Percentiles rank a stretch among this genome's conserved stretches.
These are phyloP conservation scores for Esperia sulphurella DNA, from an alignment of 2,888 invertebrate species.

Conservation along the genomic window DNA sequence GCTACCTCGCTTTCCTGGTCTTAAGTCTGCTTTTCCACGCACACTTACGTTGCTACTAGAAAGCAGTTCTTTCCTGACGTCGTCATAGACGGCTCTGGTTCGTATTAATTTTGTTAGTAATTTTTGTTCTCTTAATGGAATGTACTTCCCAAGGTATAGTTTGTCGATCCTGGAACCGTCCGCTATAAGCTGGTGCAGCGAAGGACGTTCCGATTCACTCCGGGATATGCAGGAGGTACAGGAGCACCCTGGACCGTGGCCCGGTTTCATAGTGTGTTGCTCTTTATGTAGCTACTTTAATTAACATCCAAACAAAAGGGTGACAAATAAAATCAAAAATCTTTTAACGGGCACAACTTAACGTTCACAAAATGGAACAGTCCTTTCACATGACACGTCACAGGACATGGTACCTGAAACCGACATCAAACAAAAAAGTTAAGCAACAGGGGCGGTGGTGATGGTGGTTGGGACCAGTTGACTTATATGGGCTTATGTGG, in stretches of 20 bases:
- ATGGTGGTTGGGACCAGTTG: no score
- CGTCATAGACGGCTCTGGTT: constrained; percentile 51
- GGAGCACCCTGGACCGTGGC: constrained; percentile 30
- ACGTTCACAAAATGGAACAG: constrained; percentile 18
- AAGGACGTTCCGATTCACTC: constrained; percentile 34
- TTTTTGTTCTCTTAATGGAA: constrained; percentile 44
- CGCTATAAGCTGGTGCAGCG: constrained; percentile 26
- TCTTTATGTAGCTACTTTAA: constrained; percentile 18
- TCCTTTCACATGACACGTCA: constrained; percentile 20
- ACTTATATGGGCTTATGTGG: no score
- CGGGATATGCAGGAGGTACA: constrained; percentile 39
- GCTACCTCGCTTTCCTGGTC: constrained; percentile 14
- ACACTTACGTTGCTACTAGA: constrained; percentile 33
- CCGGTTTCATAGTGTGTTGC: constrained; percentile 35
- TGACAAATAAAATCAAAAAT: constrained; percentile 9
- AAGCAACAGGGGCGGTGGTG: no score
- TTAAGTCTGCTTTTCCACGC: constrained; percentile 26
- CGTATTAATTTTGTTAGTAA: constrained; percentile 42
- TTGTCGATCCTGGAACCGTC: constrained; percentile 38
- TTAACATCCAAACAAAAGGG: constrained; percentile 17
- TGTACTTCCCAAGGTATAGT: constrained; percentile 38
- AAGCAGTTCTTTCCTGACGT: constrained; percentile 39
- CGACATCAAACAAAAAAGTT: no score
- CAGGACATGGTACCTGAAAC: constrained; percentile 16
- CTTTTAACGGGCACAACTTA: constrained; percentile 16